Evolutionary conservation across 2,797 vertebrate genomes (phyloP).

Genomic region (Mormyrops attenuatus): DNA sequence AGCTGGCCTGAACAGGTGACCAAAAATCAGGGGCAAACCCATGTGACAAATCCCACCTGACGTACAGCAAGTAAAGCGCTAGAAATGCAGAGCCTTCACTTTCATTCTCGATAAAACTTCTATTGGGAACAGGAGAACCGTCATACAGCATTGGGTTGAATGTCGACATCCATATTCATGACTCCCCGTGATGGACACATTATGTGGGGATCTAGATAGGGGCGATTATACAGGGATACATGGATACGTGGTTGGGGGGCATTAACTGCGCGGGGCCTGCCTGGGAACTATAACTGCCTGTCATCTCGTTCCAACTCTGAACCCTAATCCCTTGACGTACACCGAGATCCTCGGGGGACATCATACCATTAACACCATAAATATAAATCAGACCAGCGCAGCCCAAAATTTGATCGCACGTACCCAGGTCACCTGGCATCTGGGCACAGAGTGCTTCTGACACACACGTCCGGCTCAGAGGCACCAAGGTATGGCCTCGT

Average conservation of each 20-base stretch:
- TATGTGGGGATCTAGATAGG: background rate
- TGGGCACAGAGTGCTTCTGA: background rate
- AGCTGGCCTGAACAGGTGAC: background rate
- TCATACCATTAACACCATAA: background rate
- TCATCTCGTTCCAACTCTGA: background rate
- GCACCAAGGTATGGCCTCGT: constrained; percentile 15
- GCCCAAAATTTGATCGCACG: background rate
- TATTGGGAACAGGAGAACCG: background rate
- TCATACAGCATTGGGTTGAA: background rate
- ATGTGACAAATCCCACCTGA: background rate
- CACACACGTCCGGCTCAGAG: background rate
- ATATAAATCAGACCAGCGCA: background rate
- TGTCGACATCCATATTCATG: background rate
- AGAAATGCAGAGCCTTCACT: background rate
- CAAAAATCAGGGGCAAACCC: background rate
- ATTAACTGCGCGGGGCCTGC: background rate
- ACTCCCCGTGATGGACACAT: background rate
- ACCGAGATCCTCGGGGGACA: background rate
- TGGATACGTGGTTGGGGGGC: background rate
- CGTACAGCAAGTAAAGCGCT: background rate
- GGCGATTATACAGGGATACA: background rate
- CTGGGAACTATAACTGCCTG: background rate
- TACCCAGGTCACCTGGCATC: background rate
- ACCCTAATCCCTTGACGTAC: background rate
- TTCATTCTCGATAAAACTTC: background rate